A percentile compares a stretch with the other conserved stretches of the same genome.
phyloP scores from a whole-genome alignment of 2,888 invertebrate species.

The Ectobius pallidus region DNA sequence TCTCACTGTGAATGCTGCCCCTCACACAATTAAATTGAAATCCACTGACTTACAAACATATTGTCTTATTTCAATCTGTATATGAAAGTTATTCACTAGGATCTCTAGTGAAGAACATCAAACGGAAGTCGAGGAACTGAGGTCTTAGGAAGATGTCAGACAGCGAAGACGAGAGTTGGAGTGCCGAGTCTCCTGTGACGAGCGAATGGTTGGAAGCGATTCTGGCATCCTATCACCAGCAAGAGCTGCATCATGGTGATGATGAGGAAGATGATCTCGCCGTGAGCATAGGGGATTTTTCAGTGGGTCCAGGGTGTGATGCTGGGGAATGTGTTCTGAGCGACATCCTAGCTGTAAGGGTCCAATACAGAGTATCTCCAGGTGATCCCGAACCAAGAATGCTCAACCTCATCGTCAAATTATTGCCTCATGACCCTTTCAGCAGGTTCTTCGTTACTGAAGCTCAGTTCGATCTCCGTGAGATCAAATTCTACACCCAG shows the following conservation, averaged over 20 bases:
- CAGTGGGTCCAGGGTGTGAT: conserved; percentile 64
- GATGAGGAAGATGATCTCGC: neutral
- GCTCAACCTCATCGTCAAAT: conserved; percentile 70
- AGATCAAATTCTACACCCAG: conserved; percentile 83
- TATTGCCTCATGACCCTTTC: conserved; percentile 79
- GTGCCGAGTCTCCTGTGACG: conserved; percentile 60
- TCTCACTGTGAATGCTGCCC: no score
- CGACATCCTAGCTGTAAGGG: conserved; percentile 76
- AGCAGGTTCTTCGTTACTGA: conserved; percentile 80
- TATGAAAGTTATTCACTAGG: no score
- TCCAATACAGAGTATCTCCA: conserved; percentile 63
- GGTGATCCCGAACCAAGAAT: conserved; percentile 42
- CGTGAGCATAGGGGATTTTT: conserved; percentile 58
- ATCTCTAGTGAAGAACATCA: no score
- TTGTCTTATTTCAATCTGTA: no score
- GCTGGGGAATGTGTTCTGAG: conserved; percentile 77
- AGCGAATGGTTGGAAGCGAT: conserved; percentile 63
- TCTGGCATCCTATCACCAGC: conserved; percentile 57
- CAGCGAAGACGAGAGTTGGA: conserved; percentile 58
- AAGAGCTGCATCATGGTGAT: conserved; percentile 2
- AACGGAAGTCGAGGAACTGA: no score
- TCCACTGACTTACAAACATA: no score
- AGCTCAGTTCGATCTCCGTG: conserved; percentile 80
- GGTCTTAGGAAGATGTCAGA: conserved; percentile 56
- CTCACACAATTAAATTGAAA: no score